Conservation (phyloP, 2,888 invertebrate genomes). For the Mycalesis mineus region DNA sequence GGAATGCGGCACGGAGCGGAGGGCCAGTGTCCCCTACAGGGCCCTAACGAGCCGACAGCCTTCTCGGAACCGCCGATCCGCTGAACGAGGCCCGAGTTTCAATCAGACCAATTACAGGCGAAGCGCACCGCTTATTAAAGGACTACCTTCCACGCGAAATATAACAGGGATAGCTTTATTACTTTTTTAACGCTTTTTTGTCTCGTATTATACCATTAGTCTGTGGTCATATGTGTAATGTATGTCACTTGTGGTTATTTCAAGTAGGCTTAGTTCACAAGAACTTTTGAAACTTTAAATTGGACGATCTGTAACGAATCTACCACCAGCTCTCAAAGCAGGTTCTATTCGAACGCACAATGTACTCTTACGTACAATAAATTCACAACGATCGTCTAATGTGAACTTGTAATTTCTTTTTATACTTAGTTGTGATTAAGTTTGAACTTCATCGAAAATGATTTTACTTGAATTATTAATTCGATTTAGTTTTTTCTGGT, state of each 20-base stretch:
- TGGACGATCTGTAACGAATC: too few relatives aligned
- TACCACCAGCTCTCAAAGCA: too few relatives aligned
- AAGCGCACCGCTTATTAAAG: constrained; percentile 51
- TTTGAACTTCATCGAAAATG: too few relatives aligned
- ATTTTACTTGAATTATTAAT: neutral
- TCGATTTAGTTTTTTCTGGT: constrained; percentile 3
- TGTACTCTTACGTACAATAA: too few relatives aligned
- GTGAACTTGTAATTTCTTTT: neutral
- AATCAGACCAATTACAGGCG: constrained; percentile 74
- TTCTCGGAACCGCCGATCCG: constrained; percentile 58
- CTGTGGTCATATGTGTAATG: too few relatives aligned
- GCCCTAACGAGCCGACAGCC: constrained; percentile 59
- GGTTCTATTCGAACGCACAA: too few relatives aligned
- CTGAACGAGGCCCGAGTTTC: constrained; percentile 67
- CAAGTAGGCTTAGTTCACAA: too few relatives aligned
- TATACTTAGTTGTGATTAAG: neutral
- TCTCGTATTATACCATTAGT: too few relatives aligned
- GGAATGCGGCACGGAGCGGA: constrained; percentile 37
- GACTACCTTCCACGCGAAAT: neutral
- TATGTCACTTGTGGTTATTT: too few relatives aligned
- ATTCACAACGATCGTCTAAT: too few relatives aligned
- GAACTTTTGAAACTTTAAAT: too few relatives aligned
- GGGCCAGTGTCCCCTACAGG: constrained; percentile 47
- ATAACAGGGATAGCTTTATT: neutral
- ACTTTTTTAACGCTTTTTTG: neutral